These are phyloP conservation scores for Venustaconcha ellipsiformis DNA, from an alignment of 1,140 invertebrate species.

Conservation along the genomic window DNA sequence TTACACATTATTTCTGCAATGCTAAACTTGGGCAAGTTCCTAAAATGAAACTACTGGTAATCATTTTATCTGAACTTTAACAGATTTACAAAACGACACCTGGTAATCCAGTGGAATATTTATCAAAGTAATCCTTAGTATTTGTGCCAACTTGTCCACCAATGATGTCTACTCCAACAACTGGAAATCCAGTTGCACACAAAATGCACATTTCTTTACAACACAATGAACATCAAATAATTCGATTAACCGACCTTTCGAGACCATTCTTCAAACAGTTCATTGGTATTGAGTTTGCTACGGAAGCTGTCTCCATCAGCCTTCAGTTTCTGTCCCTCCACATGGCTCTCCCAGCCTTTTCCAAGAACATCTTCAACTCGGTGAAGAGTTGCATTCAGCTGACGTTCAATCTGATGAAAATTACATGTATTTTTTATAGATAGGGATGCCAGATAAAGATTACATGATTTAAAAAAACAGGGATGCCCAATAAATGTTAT, in stretches of 20 bases:
- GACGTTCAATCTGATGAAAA: conserved; percentile 86
- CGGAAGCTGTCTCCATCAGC: conserved; percentile 98
- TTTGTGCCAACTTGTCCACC: too few relatives aligned
- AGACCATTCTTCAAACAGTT: conserved; percentile 98
- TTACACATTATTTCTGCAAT: too few relatives aligned
- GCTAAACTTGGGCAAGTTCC: too few relatives aligned
- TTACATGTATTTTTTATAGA: neutral
- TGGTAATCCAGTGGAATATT: too few relatives aligned
- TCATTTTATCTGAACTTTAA: too few relatives aligned
- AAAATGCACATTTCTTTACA: neutral
- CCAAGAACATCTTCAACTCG: conserved; percentile 98
- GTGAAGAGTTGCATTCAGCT: conserved; percentile 96
- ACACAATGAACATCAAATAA: neutral
- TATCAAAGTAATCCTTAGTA: too few relatives aligned
- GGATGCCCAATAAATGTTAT: neutral
- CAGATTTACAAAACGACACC: neutral
- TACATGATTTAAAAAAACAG: neutral
- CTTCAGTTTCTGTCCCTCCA: conserved; percentile 98
- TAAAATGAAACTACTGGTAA: too few relatives aligned
- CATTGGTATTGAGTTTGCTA: conserved; percentile 93
- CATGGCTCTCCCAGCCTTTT: conserved; percentile 99
- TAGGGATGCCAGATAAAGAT: neutral
- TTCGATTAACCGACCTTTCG: conserved; percentile 53
- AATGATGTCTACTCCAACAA: too few relatives aligned
- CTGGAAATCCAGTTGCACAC: too few relatives aligned